Base-by-base conservation (phyloP, 2,888 invertebrate genomes). In the Sialis lutaria region DNA sequence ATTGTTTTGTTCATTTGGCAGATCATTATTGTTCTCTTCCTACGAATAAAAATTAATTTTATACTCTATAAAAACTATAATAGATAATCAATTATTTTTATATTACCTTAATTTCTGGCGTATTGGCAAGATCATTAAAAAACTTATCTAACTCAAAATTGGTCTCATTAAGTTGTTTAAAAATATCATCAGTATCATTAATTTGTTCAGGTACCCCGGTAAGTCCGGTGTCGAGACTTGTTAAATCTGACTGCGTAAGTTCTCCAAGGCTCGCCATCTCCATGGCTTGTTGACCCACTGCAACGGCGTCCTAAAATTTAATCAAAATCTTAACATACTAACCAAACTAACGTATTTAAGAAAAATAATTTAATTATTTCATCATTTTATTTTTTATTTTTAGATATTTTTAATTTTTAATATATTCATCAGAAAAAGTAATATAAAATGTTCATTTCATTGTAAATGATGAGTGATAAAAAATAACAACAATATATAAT, bases 61-160 rank as follows among this genome's bases (percentile, higher is more conserved):
- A 22, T 22, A 22, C 22, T 22, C 22, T 22, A 22, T 22, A 22
- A 22, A 22, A 22, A 22, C 22, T 22, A 22, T 22, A 22, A 22
- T 22, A 22, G 22, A 22, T 22, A 22, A 34, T 40, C 39, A 34
- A 34, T 6, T 8, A 42, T 9, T 44, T 39, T 54, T 55, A 33
- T 33, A 63, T 61, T 61, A 81, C 82, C 74, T 82, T 82, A 58
- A 82, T 81, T 62, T 81, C 81, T 55, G 77, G 72, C 53, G 74
- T 43, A 12, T 61, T 65, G 42, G 63, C 63, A 57, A 86, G 71
- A 63, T 86, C 85, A 50, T 82, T 80, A 56, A 86, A 75, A 59
- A 86, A 77, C 54, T 80, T 83, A 59, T 91, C 90, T 55, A 91
- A 77, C 63, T 90, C 89, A 59, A 90, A 89, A 50, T 85, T 79